Base-by-base conservation (phyloP, 2,888 invertebrate species). In the Melanotus villosus region DNA sequence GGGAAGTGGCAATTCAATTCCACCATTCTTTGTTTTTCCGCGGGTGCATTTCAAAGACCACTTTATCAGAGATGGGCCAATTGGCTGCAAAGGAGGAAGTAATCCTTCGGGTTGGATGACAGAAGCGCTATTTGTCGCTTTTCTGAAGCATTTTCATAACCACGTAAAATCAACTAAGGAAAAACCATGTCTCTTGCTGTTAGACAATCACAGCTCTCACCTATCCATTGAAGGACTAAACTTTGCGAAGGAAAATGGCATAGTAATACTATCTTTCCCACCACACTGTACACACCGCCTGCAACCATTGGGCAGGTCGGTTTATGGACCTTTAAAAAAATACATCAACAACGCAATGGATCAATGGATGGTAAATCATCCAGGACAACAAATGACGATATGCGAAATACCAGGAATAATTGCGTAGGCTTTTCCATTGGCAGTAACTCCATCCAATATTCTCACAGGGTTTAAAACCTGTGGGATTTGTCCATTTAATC, bases 21-120 rank as follows among this genome's bases (percentile, higher is more conserved):
- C 80, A 16, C 80, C 80, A 12, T 76, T 77, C n/a, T 26, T 81
- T 32, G 60, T 80, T 19, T 80, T 80, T 71, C 79, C 80, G 9
- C 68, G 77, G 16, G 73, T 73, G n/a, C 65, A 73, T 52, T 76
- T 65, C 50, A 60, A 63, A 23, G 67, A 71, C 54, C 73, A 67
- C 62, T 67, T 74, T 38, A 9, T 73, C 4, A 16, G 12, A 47
- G 62, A 50, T 54, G 56, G 30, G n/a, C 74, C 70, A 14, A 23
- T 52, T 23, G 75, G 75, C 19, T 59, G 54, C 32, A 26, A 7
- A 34, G 76, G 73, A n/a, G 12, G 60, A 16, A 26, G 65, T 16
- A 72, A 75, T 66, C 59, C 65, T 10, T 75, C 73, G 10, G 73
- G 73, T 0, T 76, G 74, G 75, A 77, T 75, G 73, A 74, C 43